A percentile compares a stretch with the other conserved stretches of the same genome.
Evolutionary conservation across 2,888 invertebrate species (phyloP).

Genomic region (Chouioia cunea): DNA sequence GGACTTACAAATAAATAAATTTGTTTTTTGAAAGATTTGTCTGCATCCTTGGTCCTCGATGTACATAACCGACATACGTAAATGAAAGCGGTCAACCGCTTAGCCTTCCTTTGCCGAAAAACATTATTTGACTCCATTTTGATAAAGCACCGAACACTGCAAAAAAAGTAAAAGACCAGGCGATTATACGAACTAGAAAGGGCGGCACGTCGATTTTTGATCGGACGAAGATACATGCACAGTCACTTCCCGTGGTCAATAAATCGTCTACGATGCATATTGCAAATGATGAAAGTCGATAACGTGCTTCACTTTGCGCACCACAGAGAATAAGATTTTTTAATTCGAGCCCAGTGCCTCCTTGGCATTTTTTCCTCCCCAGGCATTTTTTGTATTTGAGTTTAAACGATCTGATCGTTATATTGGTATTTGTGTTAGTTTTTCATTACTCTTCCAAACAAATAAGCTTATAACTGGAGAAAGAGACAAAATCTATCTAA

Average conservation of each 20-base stretch:
- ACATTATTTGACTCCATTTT: conserved; percentile 63
- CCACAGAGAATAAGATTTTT: conserved; percentile 35
- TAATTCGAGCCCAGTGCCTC: conserved; percentile 12
- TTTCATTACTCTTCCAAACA: too few relatives aligned
- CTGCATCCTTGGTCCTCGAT: conserved; percentile 32
- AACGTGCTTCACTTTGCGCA: conserved; percentile 40
- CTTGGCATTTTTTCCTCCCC: background rate
- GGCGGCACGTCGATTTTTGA: conserved; percentile 51
- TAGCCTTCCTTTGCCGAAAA: conserved; percentile 64
- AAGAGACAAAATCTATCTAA: too few relatives aligned
- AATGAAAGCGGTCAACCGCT: conserved; percentile 60
- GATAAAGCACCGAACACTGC: conserved; percentile 57
- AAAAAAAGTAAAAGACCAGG: conserved; percentile 42
- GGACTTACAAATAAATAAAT: background rate
- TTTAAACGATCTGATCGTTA: conserved; percentile 20
- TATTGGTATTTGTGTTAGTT: too few relatives aligned
- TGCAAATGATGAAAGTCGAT: conserved; percentile 49
- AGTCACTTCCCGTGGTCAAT: conserved; percentile 26
- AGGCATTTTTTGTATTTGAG: conserved; percentile 15
- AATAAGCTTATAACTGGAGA: too few relatives aligned
- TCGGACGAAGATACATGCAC: conserved; percentile 48
- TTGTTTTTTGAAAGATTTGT: conserved; percentile 21
- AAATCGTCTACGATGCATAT: conserved; percentile 45
- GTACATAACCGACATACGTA: conserved; percentile 64
- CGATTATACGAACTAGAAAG: conserved; percentile 58